These are phyloP conservation scores for Sternarchorhynchus goeldii DNA, from an alignment of 2,797 vertebrate species.

Conservation along the genomic window DNA sequence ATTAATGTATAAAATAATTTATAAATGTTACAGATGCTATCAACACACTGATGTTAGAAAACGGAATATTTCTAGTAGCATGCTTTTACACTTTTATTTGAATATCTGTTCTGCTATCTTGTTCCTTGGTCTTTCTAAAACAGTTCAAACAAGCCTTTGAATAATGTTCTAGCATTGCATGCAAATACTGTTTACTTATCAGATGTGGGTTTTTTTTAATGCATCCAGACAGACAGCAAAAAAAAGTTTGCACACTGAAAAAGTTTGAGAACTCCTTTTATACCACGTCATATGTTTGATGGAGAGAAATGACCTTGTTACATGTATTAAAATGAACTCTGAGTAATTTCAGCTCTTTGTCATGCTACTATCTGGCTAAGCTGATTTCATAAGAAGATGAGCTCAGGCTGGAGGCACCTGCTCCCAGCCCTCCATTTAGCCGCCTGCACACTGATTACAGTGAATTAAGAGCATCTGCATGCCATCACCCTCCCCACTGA, in stretches of 20 bases:
- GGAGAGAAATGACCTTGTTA: conserved; percentile 40
- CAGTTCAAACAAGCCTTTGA: too few species aligned
- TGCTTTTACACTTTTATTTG: too few species aligned
- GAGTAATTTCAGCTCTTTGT: conserved; percentile 40
- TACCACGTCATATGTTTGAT: conserved; percentile 23
- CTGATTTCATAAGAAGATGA: conserved; percentile 53
- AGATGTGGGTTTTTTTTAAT: too few species aligned
- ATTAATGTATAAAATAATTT: too few species aligned
- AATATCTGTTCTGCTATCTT: too few species aligned
- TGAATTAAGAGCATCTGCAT: conserved; percentile 57
- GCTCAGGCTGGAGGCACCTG: conserved; percentile 54
- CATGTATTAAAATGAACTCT: conserved; percentile 41
- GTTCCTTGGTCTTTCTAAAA: too few species aligned
- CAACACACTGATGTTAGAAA: too few species aligned
- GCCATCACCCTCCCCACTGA: conserved; percentile 45
- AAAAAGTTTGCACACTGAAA: not conserved
- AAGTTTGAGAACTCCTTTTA: not conserved
- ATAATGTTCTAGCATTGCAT: too few species aligned
- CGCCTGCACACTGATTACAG: conserved; percentile 52
- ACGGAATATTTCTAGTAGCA: too few species aligned
- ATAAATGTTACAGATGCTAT: too few species aligned
- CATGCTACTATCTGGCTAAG: conserved; percentile 28
- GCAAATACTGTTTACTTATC: too few species aligned
- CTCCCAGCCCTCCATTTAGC: conserved; percentile 42
- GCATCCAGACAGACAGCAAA: too few species aligned